These are phyloP conservation scores for Scalopus aquaticus DNA, from an alignment of 2,113 vertebrate genomes.

Conservation along the genomic window DNA sequence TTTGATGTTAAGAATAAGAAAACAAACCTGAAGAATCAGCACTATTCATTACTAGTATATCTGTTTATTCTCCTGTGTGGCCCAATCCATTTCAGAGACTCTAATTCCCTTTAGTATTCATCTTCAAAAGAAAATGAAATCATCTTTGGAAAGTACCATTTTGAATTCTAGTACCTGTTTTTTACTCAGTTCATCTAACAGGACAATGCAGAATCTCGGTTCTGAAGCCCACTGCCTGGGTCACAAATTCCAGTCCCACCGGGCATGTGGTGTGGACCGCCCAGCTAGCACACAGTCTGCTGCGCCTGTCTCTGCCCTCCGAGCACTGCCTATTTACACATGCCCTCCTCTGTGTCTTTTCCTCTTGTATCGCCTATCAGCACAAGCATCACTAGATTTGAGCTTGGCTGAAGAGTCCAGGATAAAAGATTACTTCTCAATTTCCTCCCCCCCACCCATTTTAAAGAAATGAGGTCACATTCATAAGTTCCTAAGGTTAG, in stretches of 20 bases:
- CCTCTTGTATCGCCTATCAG: neutral
- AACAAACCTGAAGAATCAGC: neutral
- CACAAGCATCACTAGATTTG: neutral
- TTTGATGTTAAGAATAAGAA: neutral
- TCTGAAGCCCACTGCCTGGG: neutral
- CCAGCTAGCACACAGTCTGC: neutral
- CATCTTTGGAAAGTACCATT: neutral
- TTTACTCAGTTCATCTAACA: neutral
- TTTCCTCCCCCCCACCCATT: neutral
- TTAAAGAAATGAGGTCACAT: neutral
- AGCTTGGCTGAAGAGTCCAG: neutral
- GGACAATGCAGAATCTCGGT: neutral
- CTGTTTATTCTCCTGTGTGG: neutral
- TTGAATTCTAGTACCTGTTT: neutral
- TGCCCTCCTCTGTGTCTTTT: neutral
- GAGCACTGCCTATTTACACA: no score
- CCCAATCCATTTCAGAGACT: neutral
- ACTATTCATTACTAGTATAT: neutral
- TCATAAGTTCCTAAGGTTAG: neutral
- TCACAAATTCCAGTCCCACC: neutral
- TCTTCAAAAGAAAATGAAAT: neutral
- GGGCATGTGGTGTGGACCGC: neutral
- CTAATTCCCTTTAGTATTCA: neutral
- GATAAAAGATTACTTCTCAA: neutral
- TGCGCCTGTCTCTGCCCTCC: neutral